Conservation (phyloP, 2,797 vertebrate genomes). For the Psittacula echo region DNA sequence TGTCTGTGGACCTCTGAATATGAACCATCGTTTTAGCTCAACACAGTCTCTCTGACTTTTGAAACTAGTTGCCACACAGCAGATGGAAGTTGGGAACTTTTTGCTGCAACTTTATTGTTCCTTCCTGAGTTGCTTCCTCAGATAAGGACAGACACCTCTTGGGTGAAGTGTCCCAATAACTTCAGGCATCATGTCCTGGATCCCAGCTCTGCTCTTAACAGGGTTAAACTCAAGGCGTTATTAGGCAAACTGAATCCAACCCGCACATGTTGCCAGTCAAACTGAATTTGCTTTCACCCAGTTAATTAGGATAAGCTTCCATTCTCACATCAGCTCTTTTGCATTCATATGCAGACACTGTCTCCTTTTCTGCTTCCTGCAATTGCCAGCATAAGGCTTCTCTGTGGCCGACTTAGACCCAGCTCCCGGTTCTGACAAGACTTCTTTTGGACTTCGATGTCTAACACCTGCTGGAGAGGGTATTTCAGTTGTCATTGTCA, state of each 20-base stretch:
- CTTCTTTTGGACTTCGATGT: not conserved
- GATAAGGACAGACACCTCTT: not conserved
- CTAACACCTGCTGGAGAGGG: not conserved
- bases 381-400: not conserved
- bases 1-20: not conserved
- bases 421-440: not conserved
- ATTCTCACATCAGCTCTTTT: constrained; percentile 43
- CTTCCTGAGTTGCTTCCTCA: not conserved
- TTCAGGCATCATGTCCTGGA: not conserved
- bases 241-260: constrained; percentile 21
- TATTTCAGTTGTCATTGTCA: not conserved
- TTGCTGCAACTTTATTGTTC: not conserved
- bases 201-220: not conserved
- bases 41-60: not conserved
- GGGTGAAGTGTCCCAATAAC: not conserved
- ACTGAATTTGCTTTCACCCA: constrained; percentile 43
- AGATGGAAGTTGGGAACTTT: not conserved
- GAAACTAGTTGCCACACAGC: not conserved
- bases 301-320: constrained; percentile 48
- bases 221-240: not conserved
- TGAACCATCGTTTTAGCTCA: not conserved
- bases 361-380: not conserved
- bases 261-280: constrained; percentile 14
- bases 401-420: not conserved
- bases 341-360: not conserved